Percentiles rank a stretch among this genome's conserved stretches.
Conservation (phyloP, 2,888 invertebrate genomes). For the Zootermopsis nevadensis region DNA sequence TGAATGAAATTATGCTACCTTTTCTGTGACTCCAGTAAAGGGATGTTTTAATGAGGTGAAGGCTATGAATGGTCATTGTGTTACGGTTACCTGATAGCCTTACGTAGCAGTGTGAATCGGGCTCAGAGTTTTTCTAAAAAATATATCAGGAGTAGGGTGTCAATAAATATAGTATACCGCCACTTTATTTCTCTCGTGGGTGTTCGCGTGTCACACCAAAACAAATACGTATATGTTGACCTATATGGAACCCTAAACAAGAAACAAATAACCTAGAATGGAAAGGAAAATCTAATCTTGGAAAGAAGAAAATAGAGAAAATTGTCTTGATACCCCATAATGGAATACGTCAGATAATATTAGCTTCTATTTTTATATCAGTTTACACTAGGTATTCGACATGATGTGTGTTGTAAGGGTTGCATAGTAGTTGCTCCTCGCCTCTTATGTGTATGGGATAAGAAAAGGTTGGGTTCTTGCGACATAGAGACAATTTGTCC, state of each 20-base stretch:
- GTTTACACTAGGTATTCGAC: neutral
- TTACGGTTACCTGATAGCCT: too few species aligned
- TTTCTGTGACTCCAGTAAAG: too few species aligned
- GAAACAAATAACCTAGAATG: neutral
- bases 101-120: too few species aligned
- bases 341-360: constrained; percentile 9
- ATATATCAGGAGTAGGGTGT: neutral
- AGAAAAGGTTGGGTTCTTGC: too few species aligned
- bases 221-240: neutral
- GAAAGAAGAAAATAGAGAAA: neutral
- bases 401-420: neutral
- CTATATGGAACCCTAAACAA: neutral
- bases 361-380: neutral
- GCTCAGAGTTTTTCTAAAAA: too few species aligned
- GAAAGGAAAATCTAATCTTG: neutral
- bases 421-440: neutral
- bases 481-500: too few species aligned
- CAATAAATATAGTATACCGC: neutral
- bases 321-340: neutral
- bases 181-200: neutral
- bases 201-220: neutral
- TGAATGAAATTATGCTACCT: too few species aligned
- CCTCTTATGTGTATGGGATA: neutral
- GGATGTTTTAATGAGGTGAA: too few species aligned
- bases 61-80: too few species aligned